Base-by-base conservation (phyloP, 2,797 vertebrate genomes). In the Melanogrammus aeglefinus region DNA sequence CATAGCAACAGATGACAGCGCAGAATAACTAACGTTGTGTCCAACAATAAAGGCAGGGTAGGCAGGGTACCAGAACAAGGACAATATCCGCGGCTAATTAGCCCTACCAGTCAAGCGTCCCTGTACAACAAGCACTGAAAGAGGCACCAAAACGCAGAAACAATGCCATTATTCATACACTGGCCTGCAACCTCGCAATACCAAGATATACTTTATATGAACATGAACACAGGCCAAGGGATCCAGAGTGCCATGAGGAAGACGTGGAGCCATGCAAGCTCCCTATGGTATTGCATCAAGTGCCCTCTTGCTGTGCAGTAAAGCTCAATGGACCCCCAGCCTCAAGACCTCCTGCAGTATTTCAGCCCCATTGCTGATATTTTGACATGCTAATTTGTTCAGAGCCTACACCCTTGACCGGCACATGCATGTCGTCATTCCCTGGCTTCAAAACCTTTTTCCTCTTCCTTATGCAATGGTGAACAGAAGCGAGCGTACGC, bases 31-130 rank as follows among this genome's bases (percentile, higher is more conserved):
- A 75, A 81, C 73, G 75, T 76, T 89, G 79, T 36, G 75, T 85
- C 83, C 87, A 89, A 88, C 86, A 90, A 84, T 85, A 74, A 4
- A 39, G 24, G 10, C 8, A 70, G 24, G 24, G 66, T 70, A 24
- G 12, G 12, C 66, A 71, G 31, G 76, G 77, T 80, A 79, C 16
- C 0, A 82, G 86, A 86, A 81, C 80, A 81, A 84, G 84, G 83
- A 91, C 91, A 91, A 89, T 90, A 84, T 88, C 81, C 83, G 76
- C 75, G 24, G 79, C 72, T 71, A 90, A 94, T 94, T 94, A 92
- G 88, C 90, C 87, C 82, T 78, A 87, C 90, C 89, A 91, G 86
- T 93, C 90, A 92, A 93, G 90, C 91, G 89, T 93, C 87, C 83
- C 88, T 91, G 79, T 85, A 78, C 78, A 85, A 81, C 72, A 78